A percentile compares a stretch with the other conserved stretches of the same genome.
phyloP scores from a whole-genome alignment of 2,797 vertebrate species.

The Chrysocyon brachyurus region DNA sequence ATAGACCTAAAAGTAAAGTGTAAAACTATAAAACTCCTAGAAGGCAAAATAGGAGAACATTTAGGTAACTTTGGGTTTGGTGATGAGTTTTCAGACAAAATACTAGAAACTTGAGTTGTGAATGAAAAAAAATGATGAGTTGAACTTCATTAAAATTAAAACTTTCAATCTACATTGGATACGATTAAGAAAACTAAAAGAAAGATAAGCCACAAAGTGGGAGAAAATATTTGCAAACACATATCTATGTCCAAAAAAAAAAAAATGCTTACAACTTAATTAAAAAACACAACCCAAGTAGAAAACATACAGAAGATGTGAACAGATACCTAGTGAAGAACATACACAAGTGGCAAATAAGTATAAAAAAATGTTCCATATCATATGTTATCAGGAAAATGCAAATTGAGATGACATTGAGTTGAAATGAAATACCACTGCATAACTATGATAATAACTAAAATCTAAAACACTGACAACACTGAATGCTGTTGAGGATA shows the following conservation, averaged over 20 bases:
- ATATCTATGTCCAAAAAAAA: background rate
- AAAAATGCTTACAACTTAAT: background rate
- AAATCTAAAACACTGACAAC: background rate
- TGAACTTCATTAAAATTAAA: background rate
- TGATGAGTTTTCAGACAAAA: background rate
- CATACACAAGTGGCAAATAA: background rate
- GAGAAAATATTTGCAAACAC: background rate
- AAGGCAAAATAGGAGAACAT: background rate
- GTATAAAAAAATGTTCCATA: background rate
- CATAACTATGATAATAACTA: background rate
- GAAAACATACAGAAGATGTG: background rate
- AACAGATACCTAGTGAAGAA: background rate
- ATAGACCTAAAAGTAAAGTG: background rate
- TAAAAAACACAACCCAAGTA: background rate
- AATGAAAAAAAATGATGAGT: background rate
- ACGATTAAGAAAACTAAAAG: background rate
- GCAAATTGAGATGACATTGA: background rate
- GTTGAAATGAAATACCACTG: background rate
- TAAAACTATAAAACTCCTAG: background rate
- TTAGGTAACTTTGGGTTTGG: background rate
- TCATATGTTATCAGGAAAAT: background rate
- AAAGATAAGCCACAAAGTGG: background rate
- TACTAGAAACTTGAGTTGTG: background rate
- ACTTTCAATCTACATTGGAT: background rate
- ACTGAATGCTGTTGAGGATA: background rate